phyloP scores from a whole-genome alignment of 2,888 invertebrate species.

The Aleiodes leptofemur region DNA sequence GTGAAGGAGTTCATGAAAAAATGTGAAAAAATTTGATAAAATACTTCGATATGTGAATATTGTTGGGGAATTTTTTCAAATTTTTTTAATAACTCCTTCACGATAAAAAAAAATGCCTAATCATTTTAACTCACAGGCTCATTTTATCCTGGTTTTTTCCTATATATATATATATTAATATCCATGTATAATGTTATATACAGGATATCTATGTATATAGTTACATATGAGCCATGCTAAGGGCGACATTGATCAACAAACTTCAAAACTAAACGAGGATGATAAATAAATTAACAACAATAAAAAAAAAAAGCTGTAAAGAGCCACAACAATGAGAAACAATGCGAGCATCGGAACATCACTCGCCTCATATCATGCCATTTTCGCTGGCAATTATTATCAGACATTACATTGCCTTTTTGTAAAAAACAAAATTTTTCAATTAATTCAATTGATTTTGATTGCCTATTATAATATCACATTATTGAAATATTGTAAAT shows the following conservation, averaged over 20 bases:
- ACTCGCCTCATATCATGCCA: constrained; percentile 67
- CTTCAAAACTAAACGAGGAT: constrained; percentile 60
- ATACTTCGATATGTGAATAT: too few relatives aligned
- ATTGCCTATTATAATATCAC: too few relatives aligned
- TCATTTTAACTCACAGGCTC: too few relatives aligned
- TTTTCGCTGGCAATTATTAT: constrained; percentile 49
- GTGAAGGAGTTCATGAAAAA: too few relatives aligned
- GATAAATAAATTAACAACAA: constrained; percentile 64
- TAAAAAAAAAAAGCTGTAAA: constrained; percentile 75
- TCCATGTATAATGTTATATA: constrained; percentile 33
- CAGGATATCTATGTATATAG: constrained; percentile 54
- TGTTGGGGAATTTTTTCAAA: too few relatives aligned
- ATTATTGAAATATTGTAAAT: too few relatives aligned
- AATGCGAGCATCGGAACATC: constrained; percentile 74
- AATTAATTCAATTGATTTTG: too few relatives aligned
- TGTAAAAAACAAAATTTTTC: too few relatives aligned
- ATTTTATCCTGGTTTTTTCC: too few relatives aligned
- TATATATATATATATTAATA: constrained; percentile 50
- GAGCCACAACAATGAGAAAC: constrained; percentile 76
- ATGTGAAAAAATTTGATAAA: too few relatives aligned
- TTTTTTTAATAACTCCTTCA: too few relatives aligned
- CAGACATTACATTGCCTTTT: background rate
- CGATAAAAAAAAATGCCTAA: too few relatives aligned
- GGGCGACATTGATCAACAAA: constrained; percentile 72
- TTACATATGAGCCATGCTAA: constrained; percentile 74